Evolutionary conservation across 2,797 vertebrate genomes (phyloP), one percentile per base, ranked within the genome.

Genomic region (Coendou prehensilis): DNA sequence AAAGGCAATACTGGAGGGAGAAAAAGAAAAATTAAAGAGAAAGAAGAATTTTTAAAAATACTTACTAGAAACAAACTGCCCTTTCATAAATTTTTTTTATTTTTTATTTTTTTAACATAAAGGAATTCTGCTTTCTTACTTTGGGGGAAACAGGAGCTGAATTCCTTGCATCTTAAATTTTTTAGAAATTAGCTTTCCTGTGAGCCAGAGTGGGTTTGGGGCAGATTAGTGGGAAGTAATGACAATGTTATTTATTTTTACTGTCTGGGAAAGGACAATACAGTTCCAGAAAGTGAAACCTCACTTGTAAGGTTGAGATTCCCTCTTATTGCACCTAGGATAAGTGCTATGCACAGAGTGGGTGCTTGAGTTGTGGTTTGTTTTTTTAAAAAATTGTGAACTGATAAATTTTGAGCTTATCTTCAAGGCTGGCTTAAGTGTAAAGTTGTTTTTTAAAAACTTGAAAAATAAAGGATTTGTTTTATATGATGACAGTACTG

Each of bases 361-460:
- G 96, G 94, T 95, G 91, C 97, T 93, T 59, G 59, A 69, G 84
- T 47, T 90, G n/a, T 82, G 94, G 20, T 86, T 92, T 78, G 33
- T 61, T 73, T 67, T 67, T 52, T 95, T 67, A 45, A 57, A 64
- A 63, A n/a, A 88, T 54, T 64, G 75, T 95, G 92, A 97, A 88
- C 79, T 88, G 94, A 37, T 93, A 69, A 91, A 94, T 97, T 93
- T 95, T 96, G 91, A 96, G 95, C 92, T 96, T 91, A 94, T 96
- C 84, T 94, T 96, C 86, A 95, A 97, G 76, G 75, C 94, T 95
- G 98, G 97, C 98, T 98, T 98, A 98, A 98, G 98, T 98, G 98
- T 98, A 98, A 98, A 98, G 98, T 98, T 98, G 97, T 98, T 99
- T 98, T 98, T 98, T 98, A 97, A 98, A 98, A 98, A 98, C 97